Conservation (phyloP, 2,797 vertebrate species). For the Nothura maculosa region DNA sequence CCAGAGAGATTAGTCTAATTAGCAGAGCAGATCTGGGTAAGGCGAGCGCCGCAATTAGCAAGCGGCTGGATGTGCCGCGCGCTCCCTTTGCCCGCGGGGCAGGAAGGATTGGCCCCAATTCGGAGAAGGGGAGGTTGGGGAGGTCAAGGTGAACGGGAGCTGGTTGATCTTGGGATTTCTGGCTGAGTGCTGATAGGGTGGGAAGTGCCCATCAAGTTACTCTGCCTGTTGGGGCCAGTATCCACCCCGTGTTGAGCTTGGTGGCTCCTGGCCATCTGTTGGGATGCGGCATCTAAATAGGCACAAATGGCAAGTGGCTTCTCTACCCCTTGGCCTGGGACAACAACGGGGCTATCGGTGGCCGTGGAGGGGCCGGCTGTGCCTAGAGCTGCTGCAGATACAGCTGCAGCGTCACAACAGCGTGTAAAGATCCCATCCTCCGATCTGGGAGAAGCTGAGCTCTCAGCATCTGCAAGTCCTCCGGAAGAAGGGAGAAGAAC, state of each 20-base stretch:
- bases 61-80: conserved; percentile 16
- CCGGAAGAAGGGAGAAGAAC: neutral
- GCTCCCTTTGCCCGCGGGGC: neutral
- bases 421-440: rapidly evolving
- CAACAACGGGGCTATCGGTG: neutral
- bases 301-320: neutral
- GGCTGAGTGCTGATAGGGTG: rapidly evolving
- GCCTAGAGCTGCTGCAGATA: neutral
- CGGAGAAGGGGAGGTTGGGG: neutral
- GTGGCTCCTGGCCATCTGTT: neutral
- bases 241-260: neutral
- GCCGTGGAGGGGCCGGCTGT: neutral
- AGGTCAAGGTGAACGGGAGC: neutral
- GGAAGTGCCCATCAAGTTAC: neutral
- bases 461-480: rapidly evolving
- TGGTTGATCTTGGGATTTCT: neutral
- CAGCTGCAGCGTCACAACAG: neutral
- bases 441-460: rapidly evolving
- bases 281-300: neutral
- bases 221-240: neutral
- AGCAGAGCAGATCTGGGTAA: conserved; percentile 54
- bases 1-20: conserved; percentile 39
- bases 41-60: conserved; percentile 54
- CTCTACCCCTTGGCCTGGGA: neutral
- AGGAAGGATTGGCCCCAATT: neutral